Evolutionary conservation across 2,888 invertebrate species (phyloP).

Genomic region (Stegana nigrithorax): DNA sequence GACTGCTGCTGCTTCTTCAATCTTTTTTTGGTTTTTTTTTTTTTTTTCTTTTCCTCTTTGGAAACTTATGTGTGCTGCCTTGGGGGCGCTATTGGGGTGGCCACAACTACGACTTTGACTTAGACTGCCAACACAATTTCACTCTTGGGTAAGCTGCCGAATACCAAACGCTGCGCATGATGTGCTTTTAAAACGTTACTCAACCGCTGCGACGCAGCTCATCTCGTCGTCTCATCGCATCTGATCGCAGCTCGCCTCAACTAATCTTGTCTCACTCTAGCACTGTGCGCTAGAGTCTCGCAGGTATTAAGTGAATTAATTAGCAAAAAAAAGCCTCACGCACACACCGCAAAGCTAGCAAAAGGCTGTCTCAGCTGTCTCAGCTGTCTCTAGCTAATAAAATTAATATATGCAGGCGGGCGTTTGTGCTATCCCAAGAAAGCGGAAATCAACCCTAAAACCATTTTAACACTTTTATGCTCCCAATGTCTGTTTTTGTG

Average conservation of each 20-base stretch:
- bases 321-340: constrained; percentile 32
- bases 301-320: constrained; percentile 59
- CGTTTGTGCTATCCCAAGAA: constrained; percentile 36
- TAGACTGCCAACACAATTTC: background rate
- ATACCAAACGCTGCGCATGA: constrained; percentile 47
- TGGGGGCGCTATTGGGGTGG: background rate
- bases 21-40: constrained; percentile 3
- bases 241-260: background rate
- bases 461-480: constrained; percentile 54
- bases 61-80: background rate
- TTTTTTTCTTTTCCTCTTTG: constrained; percentile 10
- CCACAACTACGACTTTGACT: background rate
- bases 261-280: background rate
- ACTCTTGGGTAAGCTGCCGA: constrained; percentile 29
- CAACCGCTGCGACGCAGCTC: background rate
- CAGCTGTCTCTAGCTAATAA: constrained; percentile 7
- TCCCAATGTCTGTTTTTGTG: background rate
- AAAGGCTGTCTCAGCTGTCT: too few relatives aligned
- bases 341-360: too few relatives aligned
- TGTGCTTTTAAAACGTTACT: constrained; percentile 31
- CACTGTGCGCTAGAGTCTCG: constrained; percentile 25
- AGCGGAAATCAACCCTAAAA: constrained; percentile 55
- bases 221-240: background rate
- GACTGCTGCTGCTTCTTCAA: constrained; percentile 23
- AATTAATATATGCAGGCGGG: background rate